Percentiles rank a stretch among this genome's conserved stretches.
These are phyloP conservation scores for Dynastes hyllus DNA, from an alignment of 2,888 invertebrate genomes.

Conservation along the genomic window DNA sequence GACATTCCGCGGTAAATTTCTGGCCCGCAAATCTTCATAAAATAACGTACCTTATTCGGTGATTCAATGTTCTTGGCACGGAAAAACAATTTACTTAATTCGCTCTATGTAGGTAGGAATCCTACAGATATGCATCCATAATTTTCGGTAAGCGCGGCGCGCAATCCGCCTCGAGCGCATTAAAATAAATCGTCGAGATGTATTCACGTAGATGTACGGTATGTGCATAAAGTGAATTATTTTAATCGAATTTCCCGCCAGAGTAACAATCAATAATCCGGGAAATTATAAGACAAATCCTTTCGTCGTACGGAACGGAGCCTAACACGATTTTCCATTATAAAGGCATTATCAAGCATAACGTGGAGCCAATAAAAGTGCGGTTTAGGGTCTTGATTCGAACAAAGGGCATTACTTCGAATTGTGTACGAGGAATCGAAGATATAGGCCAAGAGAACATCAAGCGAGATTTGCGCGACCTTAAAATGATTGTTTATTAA, in stretches of 20 bases:
- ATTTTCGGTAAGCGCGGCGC: constrained; percentile 11
- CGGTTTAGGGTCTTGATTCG: constrained; percentile 54
- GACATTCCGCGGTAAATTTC: not conserved
- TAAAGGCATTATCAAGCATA: constrained; percentile 64
- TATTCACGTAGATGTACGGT: constrained; percentile 9
- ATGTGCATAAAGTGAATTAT: constrained; percentile 29
- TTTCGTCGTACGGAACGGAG: constrained; percentile 44
- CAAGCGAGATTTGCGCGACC: constrained; percentile 16
- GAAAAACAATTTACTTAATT: constrained; percentile 17
- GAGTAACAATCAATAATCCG: constrained; percentile 34
- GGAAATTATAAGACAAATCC: constrained; percentile 39
- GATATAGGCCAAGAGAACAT: constrained; percentile 17
- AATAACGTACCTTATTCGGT: constrained; percentile 1
- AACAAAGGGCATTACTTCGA: constrained; percentile 31
- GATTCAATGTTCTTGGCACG: constrained; percentile 17
- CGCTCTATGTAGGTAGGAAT: constrained; percentile 5
- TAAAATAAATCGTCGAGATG: constrained; percentile 12
- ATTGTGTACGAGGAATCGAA: constrained; percentile 38
- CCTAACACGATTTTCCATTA: constrained; percentile 63
- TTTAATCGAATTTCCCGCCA: constrained; percentile 23
- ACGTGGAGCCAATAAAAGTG: constrained; percentile 65
- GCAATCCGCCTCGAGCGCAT: constrained; percentile 15
- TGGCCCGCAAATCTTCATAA: not conserved
- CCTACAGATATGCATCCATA: constrained; percentile 32
- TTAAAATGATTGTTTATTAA: constrained; percentile 37